Conservation (phyloP, 1,140 invertebrate genomes). For the Idris sp. region DNA sequence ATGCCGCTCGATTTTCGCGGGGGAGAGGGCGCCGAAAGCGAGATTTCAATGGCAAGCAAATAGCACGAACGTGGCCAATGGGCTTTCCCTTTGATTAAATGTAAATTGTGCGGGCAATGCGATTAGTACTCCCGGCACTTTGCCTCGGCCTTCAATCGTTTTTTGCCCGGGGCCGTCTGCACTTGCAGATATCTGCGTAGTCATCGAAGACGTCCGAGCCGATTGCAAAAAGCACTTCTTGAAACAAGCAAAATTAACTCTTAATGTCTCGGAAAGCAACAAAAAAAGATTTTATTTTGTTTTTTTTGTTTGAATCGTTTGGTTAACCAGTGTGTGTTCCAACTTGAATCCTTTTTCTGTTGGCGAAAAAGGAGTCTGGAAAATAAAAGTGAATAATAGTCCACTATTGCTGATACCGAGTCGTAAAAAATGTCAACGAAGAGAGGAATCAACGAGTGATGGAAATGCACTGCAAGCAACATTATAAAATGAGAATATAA, state of each 20-base stretch:
- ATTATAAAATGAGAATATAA: conserved; percentile 43
- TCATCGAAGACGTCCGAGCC: conserved; percentile 8
- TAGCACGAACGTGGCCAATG: conserved; percentile 75
- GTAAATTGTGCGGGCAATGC: conserved; percentile 76
- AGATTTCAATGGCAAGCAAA: conserved; percentile 77
- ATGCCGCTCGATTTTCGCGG: conserved; percentile 1
- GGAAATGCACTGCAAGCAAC: conserved; percentile 58
- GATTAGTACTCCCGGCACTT: conserved; percentile 73
- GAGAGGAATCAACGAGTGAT: conserved; percentile 55
- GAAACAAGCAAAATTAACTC: too few species aligned
- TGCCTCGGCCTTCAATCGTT: conserved; percentile 67
- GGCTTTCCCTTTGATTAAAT: conserved; percentile 78
- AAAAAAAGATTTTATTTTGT: too few species aligned
- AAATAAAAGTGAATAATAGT: conserved; percentile 50
- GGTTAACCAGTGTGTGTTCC: conserved; percentile 41
- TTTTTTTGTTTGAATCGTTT: too few species aligned
- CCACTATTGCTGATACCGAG: conserved; percentile 45
- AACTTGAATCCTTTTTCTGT: conserved; percentile 49
- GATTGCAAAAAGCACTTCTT: conserved; percentile 3
- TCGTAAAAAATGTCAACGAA: conserved; percentile 40
- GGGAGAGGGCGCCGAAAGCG: conserved; percentile 40
- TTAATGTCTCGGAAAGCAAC: too few species aligned
- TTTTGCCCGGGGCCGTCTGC: conserved; percentile 46
- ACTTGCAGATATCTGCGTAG: conserved; percentile 34
- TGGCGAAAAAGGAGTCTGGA: conserved; percentile 27